Evolutionary conservation across 2,888 invertebrate species (phyloP).

Genomic region (Torymus tubicola): DNA sequence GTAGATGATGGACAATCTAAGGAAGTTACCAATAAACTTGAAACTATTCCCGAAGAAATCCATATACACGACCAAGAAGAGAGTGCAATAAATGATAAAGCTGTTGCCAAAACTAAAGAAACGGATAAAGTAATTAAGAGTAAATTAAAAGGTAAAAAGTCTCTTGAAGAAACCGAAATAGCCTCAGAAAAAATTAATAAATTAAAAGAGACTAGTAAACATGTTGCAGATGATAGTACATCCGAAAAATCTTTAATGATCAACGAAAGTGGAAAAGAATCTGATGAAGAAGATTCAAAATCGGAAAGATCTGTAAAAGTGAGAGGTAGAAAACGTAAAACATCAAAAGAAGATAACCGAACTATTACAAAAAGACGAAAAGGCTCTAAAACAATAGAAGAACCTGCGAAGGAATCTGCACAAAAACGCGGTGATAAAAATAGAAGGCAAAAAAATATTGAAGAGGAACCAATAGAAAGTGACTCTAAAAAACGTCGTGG

Average conservation of each 20-base stretch:
- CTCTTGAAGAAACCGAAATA: background rate
- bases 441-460: constrained; percentile 9
- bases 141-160: background rate
- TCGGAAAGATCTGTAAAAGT: constrained; percentile 15
- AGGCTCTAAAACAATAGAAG: constrained; percentile 6
- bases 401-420: constrained; percentile 3
- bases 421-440: constrained; percentile 3
- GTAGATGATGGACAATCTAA: background rate
- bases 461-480: constrained; percentile 35
- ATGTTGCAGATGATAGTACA: constrained; percentile 17
- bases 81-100: too few species aligned
- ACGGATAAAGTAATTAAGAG: background rate
- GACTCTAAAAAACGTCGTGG: constrained; percentile 21
- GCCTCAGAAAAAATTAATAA: constrained; percentile 1
- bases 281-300: constrained; percentile 39
- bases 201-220: background rate
- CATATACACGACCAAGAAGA: too few species aligned
- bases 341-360: constrained; percentile 10
- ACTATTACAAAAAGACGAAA: background rate
- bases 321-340: constrained; percentile 42
- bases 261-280: constrained; percentile 3
- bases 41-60: background rate
- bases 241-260: constrained; percentile 32
- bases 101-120: background rate
- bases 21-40: constrained; percentile 1